phyloP scores from a whole-genome alignment of 2,888 invertebrate genomes.

The Microctonus aethiopoides region DNA sequence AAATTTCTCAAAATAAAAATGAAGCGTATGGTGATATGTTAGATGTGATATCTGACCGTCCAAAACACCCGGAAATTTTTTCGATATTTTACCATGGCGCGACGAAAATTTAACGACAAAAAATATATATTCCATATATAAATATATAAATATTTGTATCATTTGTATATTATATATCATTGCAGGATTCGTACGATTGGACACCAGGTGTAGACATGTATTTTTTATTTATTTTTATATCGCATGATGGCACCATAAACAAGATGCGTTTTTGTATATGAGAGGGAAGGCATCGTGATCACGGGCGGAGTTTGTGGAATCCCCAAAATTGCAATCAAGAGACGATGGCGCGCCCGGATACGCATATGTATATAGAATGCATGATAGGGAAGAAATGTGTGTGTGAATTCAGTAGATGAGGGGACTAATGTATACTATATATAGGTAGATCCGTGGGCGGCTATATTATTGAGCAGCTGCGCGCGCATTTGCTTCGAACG shows the following conservation, averaged over 20 bases:
- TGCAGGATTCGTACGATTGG: too few species aligned
- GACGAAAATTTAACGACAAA: neutral
- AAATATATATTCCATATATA: too few species aligned
- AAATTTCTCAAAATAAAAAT: neutral
- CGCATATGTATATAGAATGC: neutral
- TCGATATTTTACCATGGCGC: neutral
- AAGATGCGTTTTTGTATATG: slow-evolving; percentile 34
- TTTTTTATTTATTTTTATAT: slow-evolving; percentile 38
- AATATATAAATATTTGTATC: too few species aligned
- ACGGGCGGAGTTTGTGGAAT: slow-evolving; percentile 46
- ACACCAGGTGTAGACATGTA: slow-evolving; percentile 39
- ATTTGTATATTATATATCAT: too few species aligned
- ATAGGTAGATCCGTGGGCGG: slow-evolving; percentile 28
- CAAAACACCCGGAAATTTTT: neutral
- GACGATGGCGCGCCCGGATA: neutral
- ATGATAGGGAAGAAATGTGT: neutral
- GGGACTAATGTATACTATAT: slow-evolving; percentile 8
- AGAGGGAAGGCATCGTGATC: too few species aligned
- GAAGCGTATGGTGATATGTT: too few species aligned
- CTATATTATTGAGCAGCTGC: slow-evolving; percentile 57
- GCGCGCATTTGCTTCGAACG: slow-evolving; percentile 50
- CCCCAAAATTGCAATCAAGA: slow-evolving; percentile 42
- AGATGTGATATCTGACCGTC: neutral
- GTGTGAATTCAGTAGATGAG: slow-evolving; percentile 15
- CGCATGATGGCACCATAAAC: slow-evolving; percentile 32